Base-by-base conservation (phyloP, 2,797 vertebrate species). In the Prunella strophiata region DNA sequence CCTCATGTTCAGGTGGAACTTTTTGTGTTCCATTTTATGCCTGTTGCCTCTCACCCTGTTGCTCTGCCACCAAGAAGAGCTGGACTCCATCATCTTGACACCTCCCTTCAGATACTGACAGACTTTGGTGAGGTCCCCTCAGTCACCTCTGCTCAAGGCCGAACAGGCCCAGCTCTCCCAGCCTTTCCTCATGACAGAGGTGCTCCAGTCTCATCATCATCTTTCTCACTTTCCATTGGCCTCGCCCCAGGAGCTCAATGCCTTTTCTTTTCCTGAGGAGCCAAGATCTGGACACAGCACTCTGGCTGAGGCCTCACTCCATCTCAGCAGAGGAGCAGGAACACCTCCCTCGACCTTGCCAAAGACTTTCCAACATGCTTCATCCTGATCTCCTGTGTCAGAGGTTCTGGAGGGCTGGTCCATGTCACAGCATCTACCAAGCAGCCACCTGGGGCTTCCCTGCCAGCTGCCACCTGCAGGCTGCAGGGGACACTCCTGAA, bases 321-420 rank as follows among this genome's bases (percentile, higher is more conserved):
- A 7, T 27, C 30, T 40, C 29, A 58, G 34, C 4, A 40, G 23
- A 80, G 30, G 12, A 12, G 29, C 25, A 42, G 15, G 30, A 58
- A 50, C 23, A n/a, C 7, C 23, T 50, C 25, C 16, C 43, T 40
- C 0, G 1, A 50, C 23, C 16, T 58, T 57, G 43, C 3, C 2
- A 17, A 57, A 57, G 11, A 22, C 34, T 29, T 67, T 40, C 63
- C 23, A 27, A 18, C 5, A 3, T 15, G 36, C 34, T 36, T n/a
- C 30, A 57, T 40, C 34, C 76, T 21, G 34, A 7, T 40, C 18
- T 57, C 34, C 43, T 18, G 9, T 57, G 29, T 48, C 52, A 67
- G 43, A 27, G 9, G 9, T 22, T 57, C 29, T 38, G 29, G 29
- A 57, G 23, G 52, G 29, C 7, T 47, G 22, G 22, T 38, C 36